Evolutionary conservation across 2,797 vertebrate genomes (phyloP).

Genomic region (Champsocephalus esox): DNA sequence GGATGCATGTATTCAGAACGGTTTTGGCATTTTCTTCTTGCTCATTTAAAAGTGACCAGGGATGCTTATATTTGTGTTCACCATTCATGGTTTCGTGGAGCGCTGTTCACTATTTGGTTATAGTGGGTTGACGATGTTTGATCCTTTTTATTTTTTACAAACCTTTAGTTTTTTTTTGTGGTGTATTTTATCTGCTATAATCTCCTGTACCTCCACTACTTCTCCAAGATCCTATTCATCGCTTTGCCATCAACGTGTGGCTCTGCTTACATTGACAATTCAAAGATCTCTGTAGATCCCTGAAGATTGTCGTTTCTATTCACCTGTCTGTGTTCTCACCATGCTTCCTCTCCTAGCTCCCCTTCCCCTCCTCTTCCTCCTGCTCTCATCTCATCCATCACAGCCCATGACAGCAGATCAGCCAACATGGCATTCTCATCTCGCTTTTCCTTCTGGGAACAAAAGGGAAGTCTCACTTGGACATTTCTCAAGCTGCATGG

Average conservation of each 20-base stretch:
- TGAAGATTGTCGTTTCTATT: slow-evolving; percentile 40
- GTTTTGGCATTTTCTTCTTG: no score
- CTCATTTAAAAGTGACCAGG: background rate
- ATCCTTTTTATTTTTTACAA: background rate
- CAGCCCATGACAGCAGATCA: slow-evolving; percentile 84
- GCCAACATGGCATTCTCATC: slow-evolving; percentile 96
- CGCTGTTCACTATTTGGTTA: background rate
- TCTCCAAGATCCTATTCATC: slow-evolving; percentile 38
- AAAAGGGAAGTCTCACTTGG: slow-evolving; percentile 94
- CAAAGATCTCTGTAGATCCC: slow-evolving; percentile 19
- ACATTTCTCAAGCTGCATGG: slow-evolving; percentile 67
- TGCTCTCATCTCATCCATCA: slow-evolving; percentile 76
- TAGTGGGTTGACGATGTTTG: background rate
- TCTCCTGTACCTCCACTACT: background rate
- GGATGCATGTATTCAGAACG: no score
- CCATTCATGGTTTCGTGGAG: background rate
- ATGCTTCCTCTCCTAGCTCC: slow-evolving; percentile 57
- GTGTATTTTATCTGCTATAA: background rate
- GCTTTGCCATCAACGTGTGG: slow-evolving; percentile 51
- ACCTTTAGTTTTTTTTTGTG: background rate
- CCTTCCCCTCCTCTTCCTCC: slow-evolving; percentile 49
- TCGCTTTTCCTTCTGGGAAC: slow-evolving; percentile 98
- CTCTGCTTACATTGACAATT: slow-evolving; percentile 41
- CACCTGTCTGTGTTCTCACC: slow-evolving; percentile 61
- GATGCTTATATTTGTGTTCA: background rate